Base-by-base conservation (phyloP, 1,140 invertebrate genomes). In the Trigoniulus corallinus region DNA sequence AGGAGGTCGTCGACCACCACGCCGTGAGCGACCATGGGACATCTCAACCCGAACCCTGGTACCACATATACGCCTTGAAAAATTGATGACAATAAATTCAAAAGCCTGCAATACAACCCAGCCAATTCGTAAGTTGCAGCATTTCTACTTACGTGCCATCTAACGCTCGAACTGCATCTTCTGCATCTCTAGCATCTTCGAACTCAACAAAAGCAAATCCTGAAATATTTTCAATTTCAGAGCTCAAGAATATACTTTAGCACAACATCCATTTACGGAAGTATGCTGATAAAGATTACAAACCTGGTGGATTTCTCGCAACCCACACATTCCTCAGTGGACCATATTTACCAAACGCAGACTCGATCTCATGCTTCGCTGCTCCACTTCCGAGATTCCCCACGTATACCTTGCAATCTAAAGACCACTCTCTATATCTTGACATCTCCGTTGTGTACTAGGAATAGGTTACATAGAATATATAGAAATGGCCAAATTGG, bases 331-430 rank as follows among this genome's bases (percentile, higher is more conserved):
- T 98, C 62, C 85, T 78, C 53, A 97, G 73, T 25, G 85, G 84
- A 1, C 94, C 94, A 71, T 89, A 98, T 71, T 93, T 92, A 54
- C 80, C 79, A 65, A 98, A 98, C 18, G 86, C 80, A 63, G 81
- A 83, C 67, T 92, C 87, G 55, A 91, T 83, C 68, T 91, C 87
- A 66, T 85, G 82, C 70, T 89, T 89, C 50, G 87, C 88, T 10
- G 86, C 86, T 60, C 84, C 86, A 47, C 82, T 87, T 10, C 86
- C 85, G 37, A 98, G 72, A 68, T 96, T 95, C 21, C 95, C 95
- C n/a, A 99, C 88, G 66, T 98, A 99, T 1, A 98, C 89, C 71
- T 99, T 99, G 67, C 89, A 95, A 21, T 88, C 86, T 37, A 91
- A 69, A 63, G 89, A 85, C 85, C 88, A 92, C 67, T 91, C 85